These are phyloP conservation scores for Acanthopagrus latus DNA, from an alignment of 2,797 vertebrate species.

Conservation along the genomic window DNA sequence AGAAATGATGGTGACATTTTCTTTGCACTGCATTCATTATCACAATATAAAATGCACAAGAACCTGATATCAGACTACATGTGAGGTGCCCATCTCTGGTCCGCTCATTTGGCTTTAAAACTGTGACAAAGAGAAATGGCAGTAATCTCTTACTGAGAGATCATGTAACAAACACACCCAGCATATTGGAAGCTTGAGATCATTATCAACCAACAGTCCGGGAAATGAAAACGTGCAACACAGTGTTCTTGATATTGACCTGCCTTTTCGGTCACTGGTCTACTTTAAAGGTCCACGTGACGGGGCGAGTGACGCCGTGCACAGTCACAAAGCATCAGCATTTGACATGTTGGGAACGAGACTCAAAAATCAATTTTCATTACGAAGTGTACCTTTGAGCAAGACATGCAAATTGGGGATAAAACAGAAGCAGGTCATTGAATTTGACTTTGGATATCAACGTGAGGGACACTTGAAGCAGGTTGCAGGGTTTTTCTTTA, in stretches of 20 bases:
- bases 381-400: too few species aligned
- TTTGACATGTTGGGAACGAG: too few species aligned
- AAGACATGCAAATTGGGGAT: neutral
- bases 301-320: too few species aligned
- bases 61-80: slow-evolving; percentile 14
- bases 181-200: slow-evolving; percentile 1
- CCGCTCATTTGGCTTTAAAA: neutral
- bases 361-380: too few species aligned
- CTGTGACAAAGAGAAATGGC: neutral
- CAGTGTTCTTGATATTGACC: neutral
- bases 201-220: neutral
- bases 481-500: neutral
- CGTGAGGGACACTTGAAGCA: neutral
- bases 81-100: neutral
- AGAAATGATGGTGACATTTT: neutral
- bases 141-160: neutral
- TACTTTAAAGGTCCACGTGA: neutral
- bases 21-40: neutral
- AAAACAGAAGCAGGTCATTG: neutral
- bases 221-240: slow-evolving; percentile 7
- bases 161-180: neutral
- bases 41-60: slow-evolving; percentile 22
- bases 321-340: too few species aligned
- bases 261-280: neutral
- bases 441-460: slow-evolving; percentile 7